Conservation (phyloP, 2,888 invertebrate genomes). For the Ichneumoninae sp. region DNA sequence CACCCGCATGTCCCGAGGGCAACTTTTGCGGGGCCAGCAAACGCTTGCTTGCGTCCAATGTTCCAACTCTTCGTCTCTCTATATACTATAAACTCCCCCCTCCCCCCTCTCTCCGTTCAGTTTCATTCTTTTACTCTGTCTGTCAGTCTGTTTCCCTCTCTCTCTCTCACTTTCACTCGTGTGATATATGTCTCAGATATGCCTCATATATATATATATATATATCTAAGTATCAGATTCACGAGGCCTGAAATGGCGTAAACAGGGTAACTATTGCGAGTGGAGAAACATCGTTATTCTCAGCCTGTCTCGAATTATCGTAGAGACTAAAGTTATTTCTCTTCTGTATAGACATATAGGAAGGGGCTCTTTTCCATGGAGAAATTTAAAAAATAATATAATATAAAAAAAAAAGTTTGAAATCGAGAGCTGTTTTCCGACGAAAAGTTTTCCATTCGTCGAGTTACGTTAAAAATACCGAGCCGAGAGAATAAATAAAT, state of each 20-base stretch:
- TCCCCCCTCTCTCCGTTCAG: background rate
- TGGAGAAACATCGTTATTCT: conserved; percentile 44
- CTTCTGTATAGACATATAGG: conserved; percentile 9
- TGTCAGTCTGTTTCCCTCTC: too few species aligned
- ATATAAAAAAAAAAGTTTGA: conserved; percentile 8
- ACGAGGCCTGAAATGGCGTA: conserved; percentile 81
- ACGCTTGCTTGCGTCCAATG: conserved; percentile 56
- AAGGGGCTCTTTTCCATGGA: background rate
- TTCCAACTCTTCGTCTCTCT: conserved; percentile 46
- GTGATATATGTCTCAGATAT: conserved; percentile 82
- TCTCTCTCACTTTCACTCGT: conserved; percentile 73
- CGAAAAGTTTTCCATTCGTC: conserved; percentile 18
- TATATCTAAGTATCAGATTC: conserved; percentile 82
- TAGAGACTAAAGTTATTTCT: background rate
- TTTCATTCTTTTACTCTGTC: conserved; percentile 53
- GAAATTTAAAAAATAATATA: background rate
- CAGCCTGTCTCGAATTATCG: conserved; percentile 10
- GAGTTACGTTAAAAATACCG: conserved; percentile 50
- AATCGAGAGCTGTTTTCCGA: background rate
- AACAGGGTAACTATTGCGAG: conserved; percentile 79
- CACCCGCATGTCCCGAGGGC: conserved; percentile 84
- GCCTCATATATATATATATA: too few species aligned
- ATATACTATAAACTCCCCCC: conserved; percentile 28
- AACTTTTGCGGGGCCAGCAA: conserved; percentile 70
- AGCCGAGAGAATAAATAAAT: conserved; percentile 61